Evolutionary conservation across 1,140 invertebrate genomes (phyloP).

Genomic region (Papilio glaucus): DNA sequence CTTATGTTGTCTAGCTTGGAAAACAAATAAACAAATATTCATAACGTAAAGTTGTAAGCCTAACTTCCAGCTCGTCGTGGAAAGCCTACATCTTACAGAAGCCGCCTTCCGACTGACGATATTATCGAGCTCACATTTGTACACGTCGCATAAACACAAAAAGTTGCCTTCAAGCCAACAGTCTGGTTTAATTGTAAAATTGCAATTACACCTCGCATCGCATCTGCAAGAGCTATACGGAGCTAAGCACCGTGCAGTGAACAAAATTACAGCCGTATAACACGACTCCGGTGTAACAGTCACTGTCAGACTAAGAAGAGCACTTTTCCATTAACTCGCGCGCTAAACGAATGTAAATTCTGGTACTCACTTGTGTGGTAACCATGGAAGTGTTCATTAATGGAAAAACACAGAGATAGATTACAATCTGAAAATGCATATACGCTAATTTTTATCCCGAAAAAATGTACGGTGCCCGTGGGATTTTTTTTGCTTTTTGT

Average conservation of each 20-base stretch:
- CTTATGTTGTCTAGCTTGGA: too few relatives aligned
- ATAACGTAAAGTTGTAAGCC: too few relatives aligned
- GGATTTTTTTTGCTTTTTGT: too few relatives aligned
- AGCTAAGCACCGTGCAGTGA: constrained; percentile 25
- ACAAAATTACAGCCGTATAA: constrained; percentile 33
- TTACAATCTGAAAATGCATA: neutral
- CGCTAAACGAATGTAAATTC: constrained; percentile 37
- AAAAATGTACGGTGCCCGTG: too few relatives aligned
- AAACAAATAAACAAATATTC: too few relatives aligned
- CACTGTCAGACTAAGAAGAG: constrained; percentile 35
- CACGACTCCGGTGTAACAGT: constrained; percentile 28
- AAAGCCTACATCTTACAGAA: neutral
- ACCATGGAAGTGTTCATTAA: constrained; percentile 16
- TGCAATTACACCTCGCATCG: neutral
- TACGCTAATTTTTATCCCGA: too few relatives aligned
- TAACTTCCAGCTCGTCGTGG: too few relatives aligned
- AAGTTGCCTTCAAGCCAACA: neutral
- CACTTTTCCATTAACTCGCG: constrained; percentile 37
- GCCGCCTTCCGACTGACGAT: neutral
- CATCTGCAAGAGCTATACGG: constrained; percentile 25
- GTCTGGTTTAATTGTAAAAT: constrained; percentile 26
- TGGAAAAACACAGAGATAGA: neutral
- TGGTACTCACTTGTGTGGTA: constrained; percentile 7
- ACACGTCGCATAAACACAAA: neutral
- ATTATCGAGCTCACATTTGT: neutral